Base-by-base conservation (phyloP, 2,888 invertebrate species). In the Agriopis leucophaearia region DNA sequence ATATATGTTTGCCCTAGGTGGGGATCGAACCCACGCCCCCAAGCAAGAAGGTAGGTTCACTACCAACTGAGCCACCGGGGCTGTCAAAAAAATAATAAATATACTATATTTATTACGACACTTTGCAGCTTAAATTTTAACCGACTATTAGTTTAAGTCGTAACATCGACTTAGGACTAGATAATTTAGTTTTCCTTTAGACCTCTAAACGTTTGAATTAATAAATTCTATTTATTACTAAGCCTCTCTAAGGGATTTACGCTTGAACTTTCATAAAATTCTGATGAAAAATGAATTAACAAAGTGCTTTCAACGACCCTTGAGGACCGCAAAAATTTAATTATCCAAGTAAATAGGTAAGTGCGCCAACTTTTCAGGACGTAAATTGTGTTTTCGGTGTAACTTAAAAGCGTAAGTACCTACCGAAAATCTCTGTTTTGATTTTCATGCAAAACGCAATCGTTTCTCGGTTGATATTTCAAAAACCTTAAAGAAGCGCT, bases 281-380 rank as follows among this genome's bases (percentile, higher is more conserved):
- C 55, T 74, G 71, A 77, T 78, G 75, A 79, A 79, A 80, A 79
- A 78, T 77, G 72, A 73, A 77, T 80, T 76, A 78, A 61, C 73
- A 72, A 76, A 76, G 73, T 77, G 78, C 78, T 78, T 75, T 78
- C 70, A 74, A 66, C 74, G 69, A 70, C 74, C 73, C 75, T 70
- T 63, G 40, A 66, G 74, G 71, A 58, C 69, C 68, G 64, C 69
- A 74, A 74, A 75, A 78, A 80, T 78, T 71, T 75, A 73, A 81
- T 79, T 74, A 79, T 72, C 67, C 62, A 63, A 70, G 71, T 69
- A 72, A 77, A 74, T 78, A 74, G 68, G 68, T 67, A 72, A 64
- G 57, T 64, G 68, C 50, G 59, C 44, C 65, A 74, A 69, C 60
- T 78, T 77, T 74, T 71, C 65, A 54, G 61, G 54, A 64, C 47